Base-by-base conservation (phyloP, 2,797 vertebrate genomes). In the Lophotriccus pileatus region DNA sequence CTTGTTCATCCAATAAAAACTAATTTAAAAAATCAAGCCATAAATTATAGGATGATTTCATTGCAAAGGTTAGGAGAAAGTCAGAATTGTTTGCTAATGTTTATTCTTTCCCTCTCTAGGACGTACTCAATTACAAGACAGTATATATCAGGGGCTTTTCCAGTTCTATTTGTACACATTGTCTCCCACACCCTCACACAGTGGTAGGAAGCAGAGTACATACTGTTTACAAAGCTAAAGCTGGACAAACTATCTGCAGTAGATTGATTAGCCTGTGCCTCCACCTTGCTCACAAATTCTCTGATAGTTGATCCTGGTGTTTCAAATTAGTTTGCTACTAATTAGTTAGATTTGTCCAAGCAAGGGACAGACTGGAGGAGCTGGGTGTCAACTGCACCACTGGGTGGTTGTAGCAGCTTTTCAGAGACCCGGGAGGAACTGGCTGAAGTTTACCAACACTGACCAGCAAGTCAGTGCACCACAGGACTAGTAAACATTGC, bases 51-150 rank as follows among this genome's bases (percentile, higher is more conserved):
- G 58, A 90, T 82, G 52, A 89, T 92, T 95, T 93, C 69, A 89
- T 79, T 80, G 60, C 52, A 95, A 94, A 95, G 69, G 64, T 80
- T 95, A 90, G 76, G 58, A 17, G 9, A 79, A 94, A 77, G 83
- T 86, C 93, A 94, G 72, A 87, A 84, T 37, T 91, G 63, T 81
- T 96, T 91, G 70, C 56, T 87, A 84, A 93, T 91, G 43, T 96
- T 94, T 96, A 96, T 87, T 89, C 90, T 83, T 85, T 84, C 60
- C 53, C 84, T 91, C 64, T 94, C 47, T 79, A 84, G 59, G 73
- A 85, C 14, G 43, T 21, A 55, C 59, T 70, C 1, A 0, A 46
- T 70, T 81, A 81, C 76, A 85, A 83, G 53, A 14, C 53, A 50
- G 36, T 20, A 36, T 41, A 7, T 60, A 47, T 11, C 1, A 7